phyloP scores from a whole-genome alignment of 1,140 invertebrate species.

The Rhopalosiphum maidis region DNA sequence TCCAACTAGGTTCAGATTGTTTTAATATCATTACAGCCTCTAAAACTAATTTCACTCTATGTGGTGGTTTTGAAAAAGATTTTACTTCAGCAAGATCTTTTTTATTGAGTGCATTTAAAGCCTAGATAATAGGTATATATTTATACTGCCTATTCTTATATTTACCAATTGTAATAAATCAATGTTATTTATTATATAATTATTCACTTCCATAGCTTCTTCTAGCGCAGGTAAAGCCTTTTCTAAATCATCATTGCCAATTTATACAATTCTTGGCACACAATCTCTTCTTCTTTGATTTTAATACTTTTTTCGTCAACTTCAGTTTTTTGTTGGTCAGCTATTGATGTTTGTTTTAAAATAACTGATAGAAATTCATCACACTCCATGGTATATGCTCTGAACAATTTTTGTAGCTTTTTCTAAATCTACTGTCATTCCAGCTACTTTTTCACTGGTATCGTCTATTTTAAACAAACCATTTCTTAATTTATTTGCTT shows the following conservation, averaged over 20 bases:
- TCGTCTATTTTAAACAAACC: constrained; percentile 82
- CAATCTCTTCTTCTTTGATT: constrained; percentile 80
- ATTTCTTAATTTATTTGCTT: constrained; percentile 76
- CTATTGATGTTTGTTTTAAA: constrained; percentile 77
- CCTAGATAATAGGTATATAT: constrained; percentile 64
- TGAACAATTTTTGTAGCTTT: constrained; percentile 32
- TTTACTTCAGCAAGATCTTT: constrained; percentile 88
- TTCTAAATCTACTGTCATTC: constrained; percentile 69
- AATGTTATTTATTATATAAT: not conserved
- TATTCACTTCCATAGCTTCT: constrained; percentile 75
- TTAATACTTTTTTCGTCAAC: constrained; percentile 72
- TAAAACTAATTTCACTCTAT: constrained; percentile 86
- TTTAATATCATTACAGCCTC: constrained; percentile 87
- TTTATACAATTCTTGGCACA: constrained; percentile 79
- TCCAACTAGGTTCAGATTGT: constrained; percentile 80
- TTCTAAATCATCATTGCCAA: constrained; percentile 79
- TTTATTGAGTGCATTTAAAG: constrained; percentile 82
- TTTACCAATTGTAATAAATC: not conserved
- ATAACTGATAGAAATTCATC: constrained; percentile 78
- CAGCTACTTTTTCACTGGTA: constrained; percentile 70
- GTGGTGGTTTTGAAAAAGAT: constrained; percentile 82
- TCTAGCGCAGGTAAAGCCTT: constrained; percentile 84
- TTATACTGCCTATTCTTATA: not conserved
- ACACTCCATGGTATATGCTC: constrained; percentile 66
- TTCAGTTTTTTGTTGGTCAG: constrained; percentile 77